Percentiles rank a stretch among this genome's conserved stretches.
Evolutionary conservation across 2,888 invertebrate genomes (phyloP).

Genomic region (Tachina grossa): DNA sequence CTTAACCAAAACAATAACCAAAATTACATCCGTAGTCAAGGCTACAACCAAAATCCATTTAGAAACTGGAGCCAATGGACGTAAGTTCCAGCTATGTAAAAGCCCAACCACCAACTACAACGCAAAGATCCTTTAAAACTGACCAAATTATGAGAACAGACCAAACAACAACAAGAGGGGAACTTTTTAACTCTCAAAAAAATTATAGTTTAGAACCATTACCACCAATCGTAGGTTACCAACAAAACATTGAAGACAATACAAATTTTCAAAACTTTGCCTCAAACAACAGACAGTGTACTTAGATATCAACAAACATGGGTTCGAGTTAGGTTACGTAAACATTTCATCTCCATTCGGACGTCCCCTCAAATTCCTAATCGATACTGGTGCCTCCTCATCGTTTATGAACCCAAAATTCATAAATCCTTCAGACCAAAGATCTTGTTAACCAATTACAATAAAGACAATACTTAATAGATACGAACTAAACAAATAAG

Average conservation of each 20-base stretch:
- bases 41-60: constrained; percentile 10
- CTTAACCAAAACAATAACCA: background rate
- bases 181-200: constrained; percentile 6
- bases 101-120: constrained; percentile 8
- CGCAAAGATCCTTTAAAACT: no score
- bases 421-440: constrained; percentile 4
- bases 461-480: constrained; percentile 8
- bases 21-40: background rate
- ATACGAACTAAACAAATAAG: background rate
- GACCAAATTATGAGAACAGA: background rate
- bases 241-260: background rate
- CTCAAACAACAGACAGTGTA: background rate
- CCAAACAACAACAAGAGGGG: constrained; percentile 17
- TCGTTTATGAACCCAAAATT: constrained; percentile 7
- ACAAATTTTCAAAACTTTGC: constrained; percentile 19
- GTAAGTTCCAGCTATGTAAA: constrained; percentile 3
- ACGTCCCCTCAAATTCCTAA: background rate
- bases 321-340: background rate
- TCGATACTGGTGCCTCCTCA: background rate
- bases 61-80: constrained; percentile 11
- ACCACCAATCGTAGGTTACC: background rate
- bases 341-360: background rate
- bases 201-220: background rate
- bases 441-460: background rate
- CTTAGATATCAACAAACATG: background rate